Evolutionary conservation across 2,113 vertebrate species (phyloP), one percentile per base, ranked within the genome.

Genomic region (Vanacampus margaritifer): DNA sequence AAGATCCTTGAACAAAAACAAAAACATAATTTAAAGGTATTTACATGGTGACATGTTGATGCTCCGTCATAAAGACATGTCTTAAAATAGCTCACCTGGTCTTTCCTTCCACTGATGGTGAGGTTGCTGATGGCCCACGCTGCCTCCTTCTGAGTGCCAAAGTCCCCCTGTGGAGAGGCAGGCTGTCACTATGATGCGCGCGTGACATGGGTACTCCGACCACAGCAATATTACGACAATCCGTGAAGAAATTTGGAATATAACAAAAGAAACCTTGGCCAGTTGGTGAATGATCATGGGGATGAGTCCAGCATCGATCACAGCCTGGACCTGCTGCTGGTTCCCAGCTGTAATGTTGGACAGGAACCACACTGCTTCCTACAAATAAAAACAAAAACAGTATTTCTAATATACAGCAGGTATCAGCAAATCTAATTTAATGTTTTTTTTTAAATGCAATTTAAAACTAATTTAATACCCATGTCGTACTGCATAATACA

Each of bases 101-200:
- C 97, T 93, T 99, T 99, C 83, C 97, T 94, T 72, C 96, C 97
- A 89, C 97, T 99, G 94, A 99, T 98, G 72, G 97, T 99, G 87
- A 99, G 93, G 87, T 99, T 99, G 89, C 97, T 99, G 92, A 99
- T 98, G 86, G 97, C 97, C 97, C 97, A 99, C 41, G 97, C 97
- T 78, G 97, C 97, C 90, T 99, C 97, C 86, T 99, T 99, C 87
- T 99, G 97, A 85, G 97, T 98, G 83, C 97, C 97, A 75, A 99
- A 99, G 84, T 99, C 97, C 1, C 97, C 97, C 97, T 99, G 83
- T 69, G 88, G 84, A 84, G 87, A 78, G 69, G 86, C 89, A 80
- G 71, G 79, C 87, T 87, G 88, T 89, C 80, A 86, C 61, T 57
- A 48, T 60, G 39, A 66, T 53, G 67, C 68, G 50, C 68, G 50